Conservation (phyloP, 2,113 vertebrate genomes). For the Syrrhaptes paradoxus region DNA sequence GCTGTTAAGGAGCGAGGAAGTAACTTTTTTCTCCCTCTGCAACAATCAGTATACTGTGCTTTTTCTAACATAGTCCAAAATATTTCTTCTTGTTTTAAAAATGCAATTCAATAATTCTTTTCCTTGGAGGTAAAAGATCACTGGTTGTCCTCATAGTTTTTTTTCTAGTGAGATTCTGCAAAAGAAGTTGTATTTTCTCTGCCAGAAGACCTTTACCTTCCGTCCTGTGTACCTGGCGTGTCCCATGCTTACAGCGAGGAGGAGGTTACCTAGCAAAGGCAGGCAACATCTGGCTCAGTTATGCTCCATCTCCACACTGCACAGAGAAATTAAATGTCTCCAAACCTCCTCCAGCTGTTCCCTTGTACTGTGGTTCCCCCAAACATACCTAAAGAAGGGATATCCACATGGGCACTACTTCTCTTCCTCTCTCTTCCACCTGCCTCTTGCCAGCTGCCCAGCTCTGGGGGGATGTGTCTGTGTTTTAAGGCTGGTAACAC, state of each 20-base stretch:
- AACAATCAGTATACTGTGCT: not conserved
- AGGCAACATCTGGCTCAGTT: not conserved
- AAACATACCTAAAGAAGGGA: not conserved
- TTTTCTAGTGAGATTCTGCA: not conserved
- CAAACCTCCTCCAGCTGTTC: not conserved
- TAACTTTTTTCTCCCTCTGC: not conserved
- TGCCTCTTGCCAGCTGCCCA: too few species aligned
- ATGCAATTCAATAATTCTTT: not conserved
- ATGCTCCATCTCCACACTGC: fast-evolving
- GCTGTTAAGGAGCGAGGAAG: not conserved
- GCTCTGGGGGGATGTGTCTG: not conserved
- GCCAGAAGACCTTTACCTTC: not conserved
- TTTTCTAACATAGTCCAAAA: not conserved
- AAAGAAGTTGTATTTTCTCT: not conserved
- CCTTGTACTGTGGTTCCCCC: too few species aligned
- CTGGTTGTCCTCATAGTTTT: not conserved
- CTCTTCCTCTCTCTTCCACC: not conserved
- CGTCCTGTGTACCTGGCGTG: too few species aligned
- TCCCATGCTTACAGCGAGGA: not conserved
- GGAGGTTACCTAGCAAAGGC: not conserved
- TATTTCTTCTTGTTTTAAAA: not conserved
- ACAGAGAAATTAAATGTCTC: not conserved
- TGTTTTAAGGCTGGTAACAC: too few species aligned
- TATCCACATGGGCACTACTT: not conserved
- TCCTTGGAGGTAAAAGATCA: not conserved